Evolutionary conservation across 2,113 vertebrate species (phyloP), one percentile per base, ranked within the genome.

Genomic region (Pholis gunnellus): DNA sequence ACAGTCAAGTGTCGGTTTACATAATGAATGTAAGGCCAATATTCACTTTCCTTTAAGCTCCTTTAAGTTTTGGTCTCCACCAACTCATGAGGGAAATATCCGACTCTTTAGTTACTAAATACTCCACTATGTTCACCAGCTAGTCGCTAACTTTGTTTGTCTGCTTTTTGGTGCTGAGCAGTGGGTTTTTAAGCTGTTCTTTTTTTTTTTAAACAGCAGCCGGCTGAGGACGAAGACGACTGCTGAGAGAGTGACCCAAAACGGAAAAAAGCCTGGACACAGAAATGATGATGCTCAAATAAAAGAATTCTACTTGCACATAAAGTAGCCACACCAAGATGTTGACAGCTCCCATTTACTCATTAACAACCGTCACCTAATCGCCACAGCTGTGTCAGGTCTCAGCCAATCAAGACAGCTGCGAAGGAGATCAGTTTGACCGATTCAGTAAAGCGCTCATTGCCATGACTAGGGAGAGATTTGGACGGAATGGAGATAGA

Each of bases 321-420:
- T 27, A 57, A 13, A 42, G 48, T 27, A 66, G 34, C 44, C 46
- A n/a, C 44, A 18, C 50, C 10, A 44, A 50, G 48, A 66, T 61
- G 60, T 31, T 31, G 64, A 59, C 70, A 50, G 65, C 38, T 50
- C 0, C 25, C 50, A 76, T 75, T 79, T 57, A 78, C 46, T 57
- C 70, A 59, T 87, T 72, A 75, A 78, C 50, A 71, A 63, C 69
- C 66, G 52, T 76, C 77, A 17, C 57, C 63, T 80, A 68, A 83
- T 79, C 71, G 48, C 61, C 50, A 66, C 93, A 94, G 92, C 92
- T 93, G 93, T 71, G 67, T 76, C 54, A 79, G 52, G 59, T 78
- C 85, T 54, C 44, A 46, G 86, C 92, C 85, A 89, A 80, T 74
- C 25, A 56, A 65, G 70, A 80, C 92, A 92, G 88, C 91, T 94